Percentiles rank a stretch among this genome's conserved stretches.
These are phyloP conservation scores for Petrocephalus microphthalmus DNA, from an alignment of 2,113 vertebrate genomes.

Conservation along the genomic window DNA sequence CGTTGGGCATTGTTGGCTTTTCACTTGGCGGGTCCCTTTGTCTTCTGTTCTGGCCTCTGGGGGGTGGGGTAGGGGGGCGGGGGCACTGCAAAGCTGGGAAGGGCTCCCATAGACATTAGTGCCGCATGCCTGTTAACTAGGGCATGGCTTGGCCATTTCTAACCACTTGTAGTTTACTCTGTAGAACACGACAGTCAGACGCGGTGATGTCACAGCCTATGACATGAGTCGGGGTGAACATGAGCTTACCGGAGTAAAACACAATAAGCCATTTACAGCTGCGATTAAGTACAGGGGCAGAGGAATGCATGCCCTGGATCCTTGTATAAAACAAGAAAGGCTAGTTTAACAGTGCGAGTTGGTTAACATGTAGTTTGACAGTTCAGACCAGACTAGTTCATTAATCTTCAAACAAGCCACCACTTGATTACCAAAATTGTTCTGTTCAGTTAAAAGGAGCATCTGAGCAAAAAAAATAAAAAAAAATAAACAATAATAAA, in stretches of 20 bases:
- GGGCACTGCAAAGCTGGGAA: neutral
- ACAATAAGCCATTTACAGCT: neutral
- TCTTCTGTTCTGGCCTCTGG: conserved; percentile 12
- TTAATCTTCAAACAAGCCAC: no score
- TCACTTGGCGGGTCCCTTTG: conserved; percentile 39
- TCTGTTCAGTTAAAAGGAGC: neutral
- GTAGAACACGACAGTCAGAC: neutral
- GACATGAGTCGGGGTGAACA: neutral
- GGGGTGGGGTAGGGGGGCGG: neutral
- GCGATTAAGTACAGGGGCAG: neutral
- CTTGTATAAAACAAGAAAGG: neutral
- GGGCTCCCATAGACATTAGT: conserved; percentile 34
- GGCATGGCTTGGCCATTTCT: conserved; percentile 18
- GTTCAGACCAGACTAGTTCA: neutral
- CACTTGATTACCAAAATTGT: neutral
- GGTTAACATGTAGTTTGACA: no score
- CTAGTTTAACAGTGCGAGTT: neutral
- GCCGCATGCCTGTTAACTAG: conserved; percentile 52
- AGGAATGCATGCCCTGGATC: neutral
- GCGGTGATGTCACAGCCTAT: neutral
- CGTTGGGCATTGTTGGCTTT: conserved; percentile 1
- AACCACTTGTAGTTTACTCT: conserved; percentile 12
- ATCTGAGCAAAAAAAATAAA: neutral
- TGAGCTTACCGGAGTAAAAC: neutral
- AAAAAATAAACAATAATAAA: no score